Evolutionary conservation across 2,888 invertebrate species (phyloP).

Genomic region (Epinotia ramella): DNA sequence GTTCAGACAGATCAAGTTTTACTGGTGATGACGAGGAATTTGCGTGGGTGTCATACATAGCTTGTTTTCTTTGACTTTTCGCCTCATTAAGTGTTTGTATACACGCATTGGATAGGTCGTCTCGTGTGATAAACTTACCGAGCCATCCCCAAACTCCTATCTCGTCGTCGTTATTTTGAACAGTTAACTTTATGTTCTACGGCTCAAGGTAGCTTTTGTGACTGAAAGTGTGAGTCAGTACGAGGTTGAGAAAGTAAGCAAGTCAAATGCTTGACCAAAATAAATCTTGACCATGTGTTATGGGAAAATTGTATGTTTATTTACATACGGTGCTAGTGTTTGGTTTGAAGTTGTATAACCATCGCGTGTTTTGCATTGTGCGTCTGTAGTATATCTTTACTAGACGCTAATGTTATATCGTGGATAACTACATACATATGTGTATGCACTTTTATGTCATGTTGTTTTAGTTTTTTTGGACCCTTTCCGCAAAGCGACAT

Average conservation of each 20-base stretch:
- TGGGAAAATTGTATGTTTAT: slow-evolving; percentile 70
- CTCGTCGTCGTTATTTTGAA: not conserved
- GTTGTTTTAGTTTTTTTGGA: too few relatives aligned
- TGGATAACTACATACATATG: not conserved
- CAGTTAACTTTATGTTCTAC: not conserved
- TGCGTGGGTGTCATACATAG: slow-evolving; percentile 68
- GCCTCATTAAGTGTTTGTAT: slow-evolving; percentile 79
- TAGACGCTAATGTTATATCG: not conserved
- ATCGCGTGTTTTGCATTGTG: slow-evolving; percentile 6
- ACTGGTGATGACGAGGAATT: slow-evolving; percentile 59
- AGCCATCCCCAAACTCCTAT: not conserved
- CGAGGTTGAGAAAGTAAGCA: not conserved
- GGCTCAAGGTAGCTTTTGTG: not conserved
- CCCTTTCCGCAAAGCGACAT: too few relatives aligned
- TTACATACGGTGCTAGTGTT: slow-evolving; percentile 56
- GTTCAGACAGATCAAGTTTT: slow-evolving; percentile 43
- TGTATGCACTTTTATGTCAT: not conserved
- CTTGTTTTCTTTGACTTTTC: slow-evolving; percentile 77
- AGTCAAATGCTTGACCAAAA: slow-evolving; percentile 66
- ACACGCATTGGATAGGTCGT: slow-evolving; percentile 69
- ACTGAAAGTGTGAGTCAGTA: not conserved
- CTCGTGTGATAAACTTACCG: slow-evolving; percentile 61
- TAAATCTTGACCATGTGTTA: slow-evolving; percentile 63
- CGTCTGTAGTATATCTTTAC: slow-evolving; percentile 3
- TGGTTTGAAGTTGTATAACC: slow-evolving; percentile 14